Percentiles rank a stretch among this genome's conserved stretches.
Conservation (phyloP, 1,140 invertebrate species). For the Wasmannia auropunctata region DNA sequence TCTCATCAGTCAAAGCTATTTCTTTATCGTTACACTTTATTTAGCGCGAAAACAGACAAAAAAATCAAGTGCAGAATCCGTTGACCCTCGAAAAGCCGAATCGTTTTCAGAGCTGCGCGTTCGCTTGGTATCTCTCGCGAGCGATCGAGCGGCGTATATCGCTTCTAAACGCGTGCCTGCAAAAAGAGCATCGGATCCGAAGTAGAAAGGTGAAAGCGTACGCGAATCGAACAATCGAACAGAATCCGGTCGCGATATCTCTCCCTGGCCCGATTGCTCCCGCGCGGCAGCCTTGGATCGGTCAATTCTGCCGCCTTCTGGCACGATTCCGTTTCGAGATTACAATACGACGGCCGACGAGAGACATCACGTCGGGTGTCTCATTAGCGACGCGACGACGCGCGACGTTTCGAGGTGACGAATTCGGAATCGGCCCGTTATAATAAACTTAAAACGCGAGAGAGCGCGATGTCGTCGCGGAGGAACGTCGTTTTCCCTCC, state of each 20-base stretch:
- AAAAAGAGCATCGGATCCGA: slow-evolving; percentile 27
- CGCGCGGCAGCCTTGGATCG: slow-evolving; percentile 8
- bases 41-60: not conserved
- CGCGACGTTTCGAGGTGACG: not conserved
- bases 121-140: not conserved
- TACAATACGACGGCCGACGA: not conserved
- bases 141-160: not conserved
- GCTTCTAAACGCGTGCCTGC: not conserved
- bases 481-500: not conserved
- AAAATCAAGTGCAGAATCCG: not conserved
- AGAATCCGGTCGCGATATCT: slow-evolving; percentile 56
- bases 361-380: no score
- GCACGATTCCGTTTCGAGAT: slow-evolving; percentile 4
- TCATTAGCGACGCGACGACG: not conserved
- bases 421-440: not conserved
- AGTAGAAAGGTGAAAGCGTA: slow-evolving; percentile 55
- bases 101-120: not conserved
- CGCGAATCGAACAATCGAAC: slow-evolving; percentile 57
- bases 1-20: not conserved
- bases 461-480: not conserved
- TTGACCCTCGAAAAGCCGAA: not conserved
- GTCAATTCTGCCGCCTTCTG: not conserved
- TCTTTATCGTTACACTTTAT: not conserved
- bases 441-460: not conserved
- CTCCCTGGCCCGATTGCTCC: slow-evolving; percentile 7